These are phyloP conservation scores for Todus mexicanus DNA, from an alignment of 2,797 vertebrate species.

Conservation along the genomic window DNA sequence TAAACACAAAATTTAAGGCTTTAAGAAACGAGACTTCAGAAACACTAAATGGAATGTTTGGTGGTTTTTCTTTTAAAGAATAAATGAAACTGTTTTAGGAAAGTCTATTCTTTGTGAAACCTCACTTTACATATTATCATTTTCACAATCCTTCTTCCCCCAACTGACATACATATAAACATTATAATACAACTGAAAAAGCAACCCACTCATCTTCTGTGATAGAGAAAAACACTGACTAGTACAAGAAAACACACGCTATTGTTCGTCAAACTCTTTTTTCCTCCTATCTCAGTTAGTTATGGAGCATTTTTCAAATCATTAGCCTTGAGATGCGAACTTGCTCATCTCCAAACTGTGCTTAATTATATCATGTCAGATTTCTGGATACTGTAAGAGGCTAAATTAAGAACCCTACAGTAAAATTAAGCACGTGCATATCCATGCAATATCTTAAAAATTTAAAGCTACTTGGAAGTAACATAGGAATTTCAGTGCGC, in stretches of 20 bases:
- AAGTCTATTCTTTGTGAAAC: slow-evolving; percentile 89
- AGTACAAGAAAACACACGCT: slow-evolving; percentile 55
- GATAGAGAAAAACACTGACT: slow-evolving; percentile 65
- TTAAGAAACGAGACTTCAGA: not conserved
- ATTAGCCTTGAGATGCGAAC: slow-evolving; percentile 20
- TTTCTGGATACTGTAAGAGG: slow-evolving; percentile 51
- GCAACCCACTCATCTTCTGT: slow-evolving; percentile 55
- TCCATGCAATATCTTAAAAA: slow-evolving; percentile 45
- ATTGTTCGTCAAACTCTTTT: slow-evolving; percentile 38
- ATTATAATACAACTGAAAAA: slow-evolving; percentile 68
- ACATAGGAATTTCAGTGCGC: not conserved
- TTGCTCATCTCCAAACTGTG: slow-evolving; percentile 28
- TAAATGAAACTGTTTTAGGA: not conserved
- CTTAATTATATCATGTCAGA: slow-evolving; percentile 31
- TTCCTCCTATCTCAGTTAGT: slow-evolving; percentile 46
- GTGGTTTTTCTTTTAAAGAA: not conserved
- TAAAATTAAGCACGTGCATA: slow-evolving; percentile 48
- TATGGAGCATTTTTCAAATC: slow-evolving; percentile 49
- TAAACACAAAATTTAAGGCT: slow-evolving; percentile 54
- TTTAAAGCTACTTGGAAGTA: slow-evolving; percentile 15
- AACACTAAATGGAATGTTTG: not conserved
- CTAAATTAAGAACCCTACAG: slow-evolving; percentile 45
- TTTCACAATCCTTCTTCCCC: slow-evolving; percentile 72
- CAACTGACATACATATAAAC: slow-evolving; percentile 74
- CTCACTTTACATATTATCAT: slow-evolving; percentile 85